Percentiles rank a stretch among this genome's conserved stretches.
phyloP scores from a whole-genome alignment of 1,140 invertebrate genomes.

The Zaprionus tsacasi region DNA sequence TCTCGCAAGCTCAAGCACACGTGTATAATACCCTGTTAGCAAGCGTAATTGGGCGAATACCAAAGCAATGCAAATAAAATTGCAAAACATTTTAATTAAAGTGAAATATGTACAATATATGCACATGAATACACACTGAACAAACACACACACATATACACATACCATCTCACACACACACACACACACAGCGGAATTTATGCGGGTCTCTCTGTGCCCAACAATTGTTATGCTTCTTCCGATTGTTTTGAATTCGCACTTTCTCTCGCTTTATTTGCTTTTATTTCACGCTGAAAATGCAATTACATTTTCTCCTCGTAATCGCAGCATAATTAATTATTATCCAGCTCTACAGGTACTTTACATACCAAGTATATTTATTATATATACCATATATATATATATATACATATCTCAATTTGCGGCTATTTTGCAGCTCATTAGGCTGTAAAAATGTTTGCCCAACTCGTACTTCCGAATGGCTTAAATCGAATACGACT shows the following conservation, averaged over 20 bases:
- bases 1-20: neutral
- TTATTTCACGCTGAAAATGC: conserved; percentile 38
- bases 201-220: conserved; percentile 4
- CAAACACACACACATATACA: conserved; percentile 1
- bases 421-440: conserved; percentile 11
- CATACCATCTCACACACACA: conserved; percentile 5
- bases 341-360: conserved; percentile 6
- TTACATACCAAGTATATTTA: neutral
- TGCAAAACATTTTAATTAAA: conserved; percentile 70
- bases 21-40: neutral
- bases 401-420: conserved; percentile 34
- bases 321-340: conserved; percentile 70
- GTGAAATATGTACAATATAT: conserved; percentile 52
- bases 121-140: neutral
- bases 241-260: conserved; percentile 12
- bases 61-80: conserved; percentile 39
- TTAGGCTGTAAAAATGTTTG: conserved; percentile 15
- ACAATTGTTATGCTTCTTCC: conserved; percentile 11
- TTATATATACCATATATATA: neutral
- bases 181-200: conserved; percentile 7
- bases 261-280: conserved; percentile 15
- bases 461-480: neutral
- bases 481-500: neutral
- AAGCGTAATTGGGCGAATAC: conserved; percentile 23
- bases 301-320: conserved; percentile 64